Conservation (phyloP, 2,113 vertebrate genomes). For the Chrysemys picta region DNA sequence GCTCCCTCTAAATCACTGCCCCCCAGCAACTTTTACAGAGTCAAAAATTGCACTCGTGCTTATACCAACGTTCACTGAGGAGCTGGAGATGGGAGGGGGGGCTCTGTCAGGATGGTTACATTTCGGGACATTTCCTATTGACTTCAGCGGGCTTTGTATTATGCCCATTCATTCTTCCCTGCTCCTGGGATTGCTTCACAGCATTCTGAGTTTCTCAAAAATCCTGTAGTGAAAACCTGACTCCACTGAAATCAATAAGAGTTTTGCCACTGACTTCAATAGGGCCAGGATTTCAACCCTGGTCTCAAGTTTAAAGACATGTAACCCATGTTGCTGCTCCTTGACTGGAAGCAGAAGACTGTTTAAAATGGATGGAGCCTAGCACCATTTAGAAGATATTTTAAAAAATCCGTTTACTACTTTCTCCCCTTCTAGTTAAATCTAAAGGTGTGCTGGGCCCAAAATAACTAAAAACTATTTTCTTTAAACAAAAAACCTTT, state of each 20-base stretch:
- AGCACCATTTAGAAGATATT: background rate
- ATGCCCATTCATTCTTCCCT: background rate
- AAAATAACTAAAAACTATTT: slow-evolving; percentile 27
- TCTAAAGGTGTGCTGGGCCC: slow-evolving; percentile 5
- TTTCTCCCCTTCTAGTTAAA: background rate
- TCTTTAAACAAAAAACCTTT: slow-evolving; percentile 33
- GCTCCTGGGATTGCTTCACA: background rate
- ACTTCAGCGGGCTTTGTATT: background rate
- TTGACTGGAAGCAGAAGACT: background rate
- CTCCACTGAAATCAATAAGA: background rate
- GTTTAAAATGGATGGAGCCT: background rate
- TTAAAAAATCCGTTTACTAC: slow-evolving; percentile 3
- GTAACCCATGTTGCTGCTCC: slow-evolving; percentile 1
- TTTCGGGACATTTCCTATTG: background rate
- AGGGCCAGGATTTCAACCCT: slow-evolving; percentile 28
- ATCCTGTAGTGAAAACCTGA: background rate
- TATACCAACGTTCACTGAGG: slow-evolving; percentile 52
- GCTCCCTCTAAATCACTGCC: slow-evolving; percentile 74
- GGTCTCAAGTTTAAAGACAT: background rate
- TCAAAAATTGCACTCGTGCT: slow-evolving; percentile 65
- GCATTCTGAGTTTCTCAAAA: background rate
- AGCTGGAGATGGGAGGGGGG: background rate
- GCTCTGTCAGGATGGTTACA: background rate
- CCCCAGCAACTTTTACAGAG: slow-evolving; percentile 67
- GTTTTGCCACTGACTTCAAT: background rate